Percentiles rank a stretch among this genome's conserved stretches.
Conservation (phyloP, 1,140 invertebrate species). For the Halictus rubicundus region DNA sequence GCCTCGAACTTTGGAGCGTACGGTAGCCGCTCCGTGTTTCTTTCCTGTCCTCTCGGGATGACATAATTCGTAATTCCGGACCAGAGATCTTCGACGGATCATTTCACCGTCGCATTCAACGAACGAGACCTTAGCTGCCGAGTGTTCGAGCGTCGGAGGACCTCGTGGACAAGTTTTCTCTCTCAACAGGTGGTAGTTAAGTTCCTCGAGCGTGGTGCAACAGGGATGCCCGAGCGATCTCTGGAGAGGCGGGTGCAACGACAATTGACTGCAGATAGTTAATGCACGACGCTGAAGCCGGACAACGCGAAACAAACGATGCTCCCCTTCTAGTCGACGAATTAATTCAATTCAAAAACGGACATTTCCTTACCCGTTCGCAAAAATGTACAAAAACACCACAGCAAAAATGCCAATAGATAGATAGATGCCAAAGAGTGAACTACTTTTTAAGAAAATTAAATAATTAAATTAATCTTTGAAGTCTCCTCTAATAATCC, state of each 20-base stretch:
- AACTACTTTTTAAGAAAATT: no score
- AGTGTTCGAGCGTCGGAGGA: constrained; percentile 23
- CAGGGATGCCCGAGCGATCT: not conserved
- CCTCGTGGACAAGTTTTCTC: constrained; percentile 46
- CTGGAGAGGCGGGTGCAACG: constrained; percentile 27
- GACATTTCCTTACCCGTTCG: no score
- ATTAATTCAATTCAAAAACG: not conserved
- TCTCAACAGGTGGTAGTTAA: constrained; percentile 59
- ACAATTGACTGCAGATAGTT: constrained; percentile 25
- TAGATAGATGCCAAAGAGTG: no score
- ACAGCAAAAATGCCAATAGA: no score
- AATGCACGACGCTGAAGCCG: not conserved
- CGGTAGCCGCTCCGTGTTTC: no score
- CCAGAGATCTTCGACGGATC: not conserved
- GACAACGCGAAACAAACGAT: not conserved
- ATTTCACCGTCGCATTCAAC: constrained; percentile 1
- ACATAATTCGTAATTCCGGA: not conserved
- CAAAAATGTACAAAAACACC: no score
- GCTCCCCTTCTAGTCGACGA: not conserved
- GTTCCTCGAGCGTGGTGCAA: constrained; percentile 2
- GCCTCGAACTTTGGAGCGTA: no score
- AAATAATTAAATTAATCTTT: not conserved
- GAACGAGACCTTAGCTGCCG: constrained; percentile 17
- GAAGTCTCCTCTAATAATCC: no score
- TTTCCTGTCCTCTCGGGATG: not conserved